These are phyloP conservation scores for Thymelicus lineola DNA, from an alignment of 2,888 invertebrate genomes.

Conservation along the genomic window DNA sequence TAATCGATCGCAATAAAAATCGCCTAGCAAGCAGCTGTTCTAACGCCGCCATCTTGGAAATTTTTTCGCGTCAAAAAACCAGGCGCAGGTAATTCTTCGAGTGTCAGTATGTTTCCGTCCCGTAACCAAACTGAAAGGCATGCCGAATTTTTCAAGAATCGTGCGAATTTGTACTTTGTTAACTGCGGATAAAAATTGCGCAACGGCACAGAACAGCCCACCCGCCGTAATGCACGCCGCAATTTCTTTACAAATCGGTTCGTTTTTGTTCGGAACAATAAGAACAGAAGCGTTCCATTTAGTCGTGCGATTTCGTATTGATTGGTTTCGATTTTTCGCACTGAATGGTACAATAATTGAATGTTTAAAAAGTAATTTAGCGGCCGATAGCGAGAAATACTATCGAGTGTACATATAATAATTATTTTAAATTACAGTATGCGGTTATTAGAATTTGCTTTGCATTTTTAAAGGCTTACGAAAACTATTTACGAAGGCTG, in stretches of 20 bases:
- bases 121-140: conserved; percentile 54
- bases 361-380: conserved; percentile 30
- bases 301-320: conserved; percentile 58
- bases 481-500: conserved; percentile 27
- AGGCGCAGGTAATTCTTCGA: conserved; percentile 48
- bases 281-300: conserved; percentile 52
- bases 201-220: conserved; percentile 30
- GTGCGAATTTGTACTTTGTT: conserved; percentile 50
- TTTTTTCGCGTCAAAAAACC: conserved; percentile 56
- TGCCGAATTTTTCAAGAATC: conserved; percentile 38
- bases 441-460: conserved; percentile 9
- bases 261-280: conserved; percentile 55
- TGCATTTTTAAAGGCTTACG: conserved; percentile 28
- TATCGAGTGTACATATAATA: neutral
- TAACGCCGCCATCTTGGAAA: conserved; percentile 57
- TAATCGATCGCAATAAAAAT: conserved; percentile 55
- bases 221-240: conserved; percentile 35
- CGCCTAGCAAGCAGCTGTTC: conserved; percentile 64
- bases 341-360: conserved; percentile 38
- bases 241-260: conserved; percentile 57
- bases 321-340: conserved; percentile 59
- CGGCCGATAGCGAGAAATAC: conserved; percentile 19
- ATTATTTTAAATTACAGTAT: neutral
- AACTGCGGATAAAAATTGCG: conserved; percentile 49
- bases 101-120: conserved; percentile 60